A percentile compares a stretch with the other conserved stretches of the same genome.
phyloP scores from a whole-genome alignment of 2,797 vertebrate species.

The Chaenodraco wilsoni region DNA sequence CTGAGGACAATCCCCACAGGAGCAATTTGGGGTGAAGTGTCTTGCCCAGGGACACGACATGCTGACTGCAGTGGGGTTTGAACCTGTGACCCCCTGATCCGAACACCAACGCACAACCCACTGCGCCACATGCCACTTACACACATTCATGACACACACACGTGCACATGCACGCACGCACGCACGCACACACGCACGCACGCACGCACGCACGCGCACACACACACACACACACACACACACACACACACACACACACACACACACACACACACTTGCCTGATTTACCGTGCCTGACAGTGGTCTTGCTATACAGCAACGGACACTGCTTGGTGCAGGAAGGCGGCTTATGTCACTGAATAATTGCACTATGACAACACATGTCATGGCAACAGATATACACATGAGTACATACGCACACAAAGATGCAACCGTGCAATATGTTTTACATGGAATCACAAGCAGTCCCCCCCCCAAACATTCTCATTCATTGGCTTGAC shows the following conservation, averaged over 20 bases:
- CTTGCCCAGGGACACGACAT: too few species aligned
- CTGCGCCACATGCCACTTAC: too few species aligned
- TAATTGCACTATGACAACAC: constrained; percentile 21
- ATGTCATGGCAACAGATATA: not conserved
- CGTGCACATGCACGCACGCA: not conserved
- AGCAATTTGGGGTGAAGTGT: too few species aligned
- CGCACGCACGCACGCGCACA: constrained; percentile 1
- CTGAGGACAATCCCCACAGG: too few species aligned
- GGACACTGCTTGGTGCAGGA: constrained; percentile 32
- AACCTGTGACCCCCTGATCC: too few species aligned
- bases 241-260: constrained; percentile 5
- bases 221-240: constrained; percentile 1
- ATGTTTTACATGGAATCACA: not conserved
- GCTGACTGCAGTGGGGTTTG: too few species aligned
- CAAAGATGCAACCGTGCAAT: not conserved
- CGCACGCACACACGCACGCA: constrained; percentile 1
- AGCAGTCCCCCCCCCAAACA: not conserved
- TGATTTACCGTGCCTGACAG: constrained; percentile 39
- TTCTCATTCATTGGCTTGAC: constrained; percentile 7
- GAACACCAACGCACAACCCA: too few species aligned
- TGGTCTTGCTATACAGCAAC: constrained; percentile 39
- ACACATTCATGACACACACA: not conserved
- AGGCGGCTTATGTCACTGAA: constrained; percentile 21
- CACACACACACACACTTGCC: not conserved
- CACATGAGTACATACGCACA: constrained; percentile 1